Evolutionary conservation across 37 sponge, comb jelly and placozoan species (phyloP).

Genomic region (Bolinopsis microptera): DNA sequence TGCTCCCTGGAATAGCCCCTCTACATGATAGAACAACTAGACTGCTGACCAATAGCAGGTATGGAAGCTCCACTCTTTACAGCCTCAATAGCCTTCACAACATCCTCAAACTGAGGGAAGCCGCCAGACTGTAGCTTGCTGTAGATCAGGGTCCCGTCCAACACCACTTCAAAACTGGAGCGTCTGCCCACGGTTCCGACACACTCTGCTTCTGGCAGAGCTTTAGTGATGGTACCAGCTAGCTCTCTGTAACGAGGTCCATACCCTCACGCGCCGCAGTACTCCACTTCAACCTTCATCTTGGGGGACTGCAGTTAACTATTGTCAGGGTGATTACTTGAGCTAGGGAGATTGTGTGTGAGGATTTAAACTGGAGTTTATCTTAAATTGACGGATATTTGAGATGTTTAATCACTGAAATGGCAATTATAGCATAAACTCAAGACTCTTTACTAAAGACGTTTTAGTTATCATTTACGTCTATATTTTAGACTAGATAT

Average conservation of each 20-base stretch:
- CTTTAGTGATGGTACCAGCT: background rate
- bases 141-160: slow-evolving; percentile 41
- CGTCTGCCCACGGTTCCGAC: slow-evolving; percentile 5
- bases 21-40: background rate
- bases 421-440: no score
- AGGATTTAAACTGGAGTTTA: no score
- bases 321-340: background rate
- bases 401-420: no score
- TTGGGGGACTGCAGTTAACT: no score
- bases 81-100: slow-evolving; percentile 16
- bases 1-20: background rate
- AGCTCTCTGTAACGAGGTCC: slow-evolving; percentile 12
- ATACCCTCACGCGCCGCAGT: slow-evolving; percentile 62
- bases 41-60: background rate
- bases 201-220: background rate
- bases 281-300: slow-evolving; percentile 59
- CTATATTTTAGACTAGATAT: no score
- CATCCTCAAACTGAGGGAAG: slow-evolving; percentile 10
- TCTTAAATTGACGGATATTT: no score
- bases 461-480: no score
- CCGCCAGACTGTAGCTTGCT: slow-evolving; percentile 43
- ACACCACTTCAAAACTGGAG: slow-evolving; percentile 26
- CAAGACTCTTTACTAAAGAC: no score
- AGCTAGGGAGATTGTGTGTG: no score
- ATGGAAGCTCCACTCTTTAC: background rate